These are phyloP conservation scores for Aplochiton taeniatus DNA, from an alignment of 2,797 vertebrate genomes.

Conservation along the genomic window DNA sequence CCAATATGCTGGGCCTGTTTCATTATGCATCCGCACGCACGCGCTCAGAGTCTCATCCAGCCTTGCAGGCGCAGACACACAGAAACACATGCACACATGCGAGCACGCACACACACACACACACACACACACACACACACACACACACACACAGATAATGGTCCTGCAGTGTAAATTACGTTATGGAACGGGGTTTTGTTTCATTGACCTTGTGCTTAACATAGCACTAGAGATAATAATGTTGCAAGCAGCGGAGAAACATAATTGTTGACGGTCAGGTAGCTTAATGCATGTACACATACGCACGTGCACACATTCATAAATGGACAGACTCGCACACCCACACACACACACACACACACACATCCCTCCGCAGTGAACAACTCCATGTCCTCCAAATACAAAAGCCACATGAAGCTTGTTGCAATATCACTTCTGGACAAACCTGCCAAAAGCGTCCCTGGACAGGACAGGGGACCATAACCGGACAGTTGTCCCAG, in stretches of 20 bases:
- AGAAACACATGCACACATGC: neutral
- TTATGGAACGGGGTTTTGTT: slow-evolving; percentile 33
- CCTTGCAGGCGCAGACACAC: neutral
- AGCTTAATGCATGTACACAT: too few species aligned
- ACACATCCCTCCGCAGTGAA: slow-evolving; percentile 3
- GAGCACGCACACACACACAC: neutral
- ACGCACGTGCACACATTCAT: neutral
- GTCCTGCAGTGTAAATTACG: slow-evolving; percentile 40
- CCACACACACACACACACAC: neutral
- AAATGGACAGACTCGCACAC: slow-evolving; percentile 14
- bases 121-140: slow-evolving; percentile 22
- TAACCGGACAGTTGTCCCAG: too few species aligned
- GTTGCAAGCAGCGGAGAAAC: too few species aligned
- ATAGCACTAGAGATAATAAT: slow-evolving; percentile 30
- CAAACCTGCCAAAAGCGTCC: neutral
- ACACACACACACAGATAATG: slow-evolving; percentile 40
- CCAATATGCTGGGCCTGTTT: slow-evolving; percentile 44
- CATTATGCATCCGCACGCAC: slow-evolving; percentile 6
- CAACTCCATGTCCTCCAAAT: slow-evolving; percentile 1
- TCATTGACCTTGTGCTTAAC: slow-evolving; percentile 53
- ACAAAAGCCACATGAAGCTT: slow-evolving; percentile 12
- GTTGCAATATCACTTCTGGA: neutral
- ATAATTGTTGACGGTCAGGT: too few species aligned
- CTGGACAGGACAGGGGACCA: neutral
- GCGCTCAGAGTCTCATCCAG: neutral